A percentile compares a stretch with the other conserved stretches of the same genome.
Conservation (phyloP, 1,140 invertebrate genomes). For the Drosophila melanica region DNA sequence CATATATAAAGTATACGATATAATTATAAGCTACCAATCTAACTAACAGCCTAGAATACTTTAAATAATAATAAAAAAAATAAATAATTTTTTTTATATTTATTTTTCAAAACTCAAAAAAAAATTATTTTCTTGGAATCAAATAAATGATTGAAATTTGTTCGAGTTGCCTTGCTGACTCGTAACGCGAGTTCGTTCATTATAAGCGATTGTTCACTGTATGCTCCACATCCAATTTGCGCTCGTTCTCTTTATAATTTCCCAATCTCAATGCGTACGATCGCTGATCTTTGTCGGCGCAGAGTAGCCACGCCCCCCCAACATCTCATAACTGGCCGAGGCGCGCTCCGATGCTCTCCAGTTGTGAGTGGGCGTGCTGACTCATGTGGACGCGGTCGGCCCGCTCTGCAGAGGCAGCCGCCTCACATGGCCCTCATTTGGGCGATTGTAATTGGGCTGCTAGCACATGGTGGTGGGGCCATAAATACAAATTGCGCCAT, state of each 20-base stretch:
- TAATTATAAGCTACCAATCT: no score
- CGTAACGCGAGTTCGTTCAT: not conserved
- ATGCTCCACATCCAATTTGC: not conserved
- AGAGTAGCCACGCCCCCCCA: slow-evolving; percentile 16
- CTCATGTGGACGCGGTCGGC: slow-evolving; percentile 2
- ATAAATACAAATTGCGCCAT: slow-evolving; percentile 81
- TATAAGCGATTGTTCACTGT: slow-evolving; percentile 11
- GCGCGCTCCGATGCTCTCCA: not conserved
- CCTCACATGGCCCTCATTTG: slow-evolving; percentile 57
- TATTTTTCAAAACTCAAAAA: no score
- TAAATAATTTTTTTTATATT: no score
- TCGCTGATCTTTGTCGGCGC: not conserved
- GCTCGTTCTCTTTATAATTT: not conserved
- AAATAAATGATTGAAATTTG: no score
- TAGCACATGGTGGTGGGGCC: slow-evolving; percentile 51
- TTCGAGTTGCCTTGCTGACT: no score
- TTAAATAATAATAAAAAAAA: no score
- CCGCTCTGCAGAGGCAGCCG: not conserved
- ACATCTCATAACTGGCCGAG: slow-evolving; percentile 20
- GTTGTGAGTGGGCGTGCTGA: slow-evolving; percentile 35
- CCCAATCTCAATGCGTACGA: slow-evolving; percentile 2
- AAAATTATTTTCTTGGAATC: no score
- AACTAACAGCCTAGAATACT: no score
- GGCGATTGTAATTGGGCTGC: slow-evolving; percentile 71
- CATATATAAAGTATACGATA: no score